These are phyloP conservation scores for Thalpophila matura DNA, from an alignment of 2,888 invertebrate genomes.

Conservation along the genomic window DNA sequence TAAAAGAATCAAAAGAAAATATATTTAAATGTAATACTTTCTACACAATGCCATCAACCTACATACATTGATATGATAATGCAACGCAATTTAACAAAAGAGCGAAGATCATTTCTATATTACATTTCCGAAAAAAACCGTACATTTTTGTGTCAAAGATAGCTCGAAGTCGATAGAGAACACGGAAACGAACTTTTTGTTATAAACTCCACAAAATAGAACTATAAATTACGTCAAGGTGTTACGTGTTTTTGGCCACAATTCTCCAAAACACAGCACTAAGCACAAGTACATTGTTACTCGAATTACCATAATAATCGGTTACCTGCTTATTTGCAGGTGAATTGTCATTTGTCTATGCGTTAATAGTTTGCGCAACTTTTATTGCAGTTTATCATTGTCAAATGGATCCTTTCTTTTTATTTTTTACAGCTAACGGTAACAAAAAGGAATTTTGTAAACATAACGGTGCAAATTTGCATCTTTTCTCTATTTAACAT, in stretches of 20 bases:
- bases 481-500: conserved; percentile 82
- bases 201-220: conserved; percentile 80
- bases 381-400: conserved; percentile 73
- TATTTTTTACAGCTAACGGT: conserved; percentile 84
- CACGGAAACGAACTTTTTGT: conserved; percentile 90
- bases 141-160: conserved; percentile 86
- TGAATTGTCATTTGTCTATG: conserved; percentile 82
- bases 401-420: conserved; percentile 75
- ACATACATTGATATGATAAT: conserved; percentile 55
- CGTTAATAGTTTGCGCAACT: conserved; percentile 83
- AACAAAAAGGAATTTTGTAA: conserved; percentile 78
- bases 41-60: conserved; percentile 4
- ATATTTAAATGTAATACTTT: conserved; percentile 15
- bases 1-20: conserved; percentile 1
- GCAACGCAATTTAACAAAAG: conserved; percentile 36
- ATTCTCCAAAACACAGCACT: conserved; percentile 85
- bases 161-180: conserved; percentile 84
- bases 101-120: conserved; percentile 51
- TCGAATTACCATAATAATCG: conserved; percentile 87
- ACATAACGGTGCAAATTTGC: conserved; percentile 86
- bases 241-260: conserved; percentile 87
- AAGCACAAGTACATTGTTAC: conserved; percentile 81
- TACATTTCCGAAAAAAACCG: conserved; percentile 64
- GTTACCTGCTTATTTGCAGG: conserved; percentile 87
- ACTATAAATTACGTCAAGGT: conserved; percentile 89